These are phyloP conservation scores for Rhegmatorhina hoffmannsi DNA, from an alignment of 2,113 vertebrate species.

Conservation along the genomic window DNA sequence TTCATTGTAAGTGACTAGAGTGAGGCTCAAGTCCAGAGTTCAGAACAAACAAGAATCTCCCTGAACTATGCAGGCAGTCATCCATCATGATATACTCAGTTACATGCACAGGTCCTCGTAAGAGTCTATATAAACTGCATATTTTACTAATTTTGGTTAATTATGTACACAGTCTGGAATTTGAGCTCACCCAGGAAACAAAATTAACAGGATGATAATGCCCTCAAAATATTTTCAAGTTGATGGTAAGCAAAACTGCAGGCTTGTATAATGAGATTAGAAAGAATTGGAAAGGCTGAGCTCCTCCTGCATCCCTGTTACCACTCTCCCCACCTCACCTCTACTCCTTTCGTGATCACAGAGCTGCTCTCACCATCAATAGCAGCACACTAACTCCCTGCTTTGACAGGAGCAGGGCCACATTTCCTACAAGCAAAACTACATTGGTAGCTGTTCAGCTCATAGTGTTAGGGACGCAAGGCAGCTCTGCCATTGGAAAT, in stretches of 20 bases:
- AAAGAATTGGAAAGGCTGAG: background rate
- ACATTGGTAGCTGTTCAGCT: background rate
- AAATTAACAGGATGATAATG: background rate
- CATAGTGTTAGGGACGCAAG: no score
- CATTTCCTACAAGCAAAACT: background rate
- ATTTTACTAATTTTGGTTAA: background rate
- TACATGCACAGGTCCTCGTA: background rate
- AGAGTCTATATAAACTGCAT: background rate
- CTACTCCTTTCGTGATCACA: background rate
- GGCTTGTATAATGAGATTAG: background rate
- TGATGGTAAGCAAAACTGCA: background rate
- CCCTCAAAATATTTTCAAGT: background rate
- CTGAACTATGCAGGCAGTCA: background rate
- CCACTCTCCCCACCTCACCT: background rate
- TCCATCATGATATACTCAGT: background rate
- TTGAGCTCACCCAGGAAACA: background rate
- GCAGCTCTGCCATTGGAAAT: background rate
- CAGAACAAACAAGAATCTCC: background rate
- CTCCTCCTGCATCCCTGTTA: background rate
- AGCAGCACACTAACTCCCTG: background rate
- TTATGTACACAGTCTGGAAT: background rate
- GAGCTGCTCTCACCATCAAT: rapidly evolving
- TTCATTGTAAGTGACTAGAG: background rate
- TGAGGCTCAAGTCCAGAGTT: background rate
- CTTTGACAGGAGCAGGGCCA: background rate